phyloP scores from a whole-genome alignment of 2,113 vertebrate species.

The Jacana jacana region DNA sequence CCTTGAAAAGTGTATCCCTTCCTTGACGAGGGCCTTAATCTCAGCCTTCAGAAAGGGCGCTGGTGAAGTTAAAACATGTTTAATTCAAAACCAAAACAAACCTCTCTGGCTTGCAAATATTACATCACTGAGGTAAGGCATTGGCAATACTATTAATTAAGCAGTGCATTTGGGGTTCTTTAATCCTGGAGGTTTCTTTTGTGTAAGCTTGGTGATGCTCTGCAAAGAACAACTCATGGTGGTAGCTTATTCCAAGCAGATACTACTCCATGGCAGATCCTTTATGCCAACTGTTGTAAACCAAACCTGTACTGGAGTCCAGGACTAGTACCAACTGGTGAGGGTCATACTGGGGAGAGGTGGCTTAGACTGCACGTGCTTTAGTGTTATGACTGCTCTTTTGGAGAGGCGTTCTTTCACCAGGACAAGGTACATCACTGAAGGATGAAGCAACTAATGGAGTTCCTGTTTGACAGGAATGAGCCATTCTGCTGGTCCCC shows the following conservation, averaged over 20 bases:
- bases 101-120: not conserved
- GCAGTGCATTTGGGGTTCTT: not conserved
- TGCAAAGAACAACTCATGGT: not conserved
- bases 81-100: conserved; percentile 25
- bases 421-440: not conserved
- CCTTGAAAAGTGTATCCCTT: not conserved
- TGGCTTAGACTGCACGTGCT: fast-evolving
- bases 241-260: not conserved
- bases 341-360: not conserved
- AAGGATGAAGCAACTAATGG: not conserved
- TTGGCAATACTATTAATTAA: not conserved
- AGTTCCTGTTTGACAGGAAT: not conserved
- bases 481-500: too few species aligned
- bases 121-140: not conserved
- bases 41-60: not conserved
- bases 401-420: not conserved
- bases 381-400: not conserved
- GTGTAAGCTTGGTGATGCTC: not conserved
- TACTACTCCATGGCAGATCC: not conserved
- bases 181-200: not conserved
- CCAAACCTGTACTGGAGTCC: not conserved
- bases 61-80: not conserved
- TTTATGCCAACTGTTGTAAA: not conserved
- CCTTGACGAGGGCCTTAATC: not conserved
- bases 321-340: not conserved